Conservation (phyloP, 2,113 vertebrate species). For the Gasterosteus aculeatus region DNA sequence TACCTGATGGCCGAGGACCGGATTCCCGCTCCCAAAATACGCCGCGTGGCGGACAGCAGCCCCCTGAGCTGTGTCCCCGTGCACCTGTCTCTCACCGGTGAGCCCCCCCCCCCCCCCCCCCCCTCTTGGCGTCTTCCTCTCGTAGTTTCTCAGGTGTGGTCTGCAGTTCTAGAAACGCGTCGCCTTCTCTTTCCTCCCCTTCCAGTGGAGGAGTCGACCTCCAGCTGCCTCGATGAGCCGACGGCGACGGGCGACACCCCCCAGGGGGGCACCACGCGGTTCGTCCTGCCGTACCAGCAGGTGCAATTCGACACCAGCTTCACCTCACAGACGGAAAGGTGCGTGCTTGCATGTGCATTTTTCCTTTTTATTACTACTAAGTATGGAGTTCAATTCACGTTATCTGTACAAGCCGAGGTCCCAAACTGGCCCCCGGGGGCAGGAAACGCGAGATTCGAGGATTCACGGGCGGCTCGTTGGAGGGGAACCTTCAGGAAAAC, state of each 20-base stretch:
- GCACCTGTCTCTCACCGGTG: conserved; percentile 76
- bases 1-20: conserved; percentile 77
- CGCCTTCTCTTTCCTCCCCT: not conserved
- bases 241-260: conserved; percentile 48
- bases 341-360: not conserved
- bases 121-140: not conserved
- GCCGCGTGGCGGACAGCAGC: not conserved
- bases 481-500: too few species aligned
- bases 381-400: too few species aligned
- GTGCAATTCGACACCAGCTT: conserved; percentile 47
- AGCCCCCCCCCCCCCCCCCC: conserved; percentile 10
- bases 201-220: conserved; percentile 61
- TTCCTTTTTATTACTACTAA: too few species aligned
- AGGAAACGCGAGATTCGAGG: too few species aligned
- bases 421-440: too few species aligned
- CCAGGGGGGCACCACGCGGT: conserved; percentile 7
- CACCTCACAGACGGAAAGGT: conserved; percentile 64
- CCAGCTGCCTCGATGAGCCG: conserved; percentile 56
- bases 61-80: conserved; percentile 75
- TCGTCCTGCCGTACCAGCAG: conserved; percentile 67
- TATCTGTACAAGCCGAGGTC: too few species aligned
- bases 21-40: conserved; percentile 20
- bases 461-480: too few species aligned
- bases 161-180: not conserved
- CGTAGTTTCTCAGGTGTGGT: too few species aligned